phyloP scores from a whole-genome alignment of 2,113 vertebrate species.

The Solea solea region DNA sequence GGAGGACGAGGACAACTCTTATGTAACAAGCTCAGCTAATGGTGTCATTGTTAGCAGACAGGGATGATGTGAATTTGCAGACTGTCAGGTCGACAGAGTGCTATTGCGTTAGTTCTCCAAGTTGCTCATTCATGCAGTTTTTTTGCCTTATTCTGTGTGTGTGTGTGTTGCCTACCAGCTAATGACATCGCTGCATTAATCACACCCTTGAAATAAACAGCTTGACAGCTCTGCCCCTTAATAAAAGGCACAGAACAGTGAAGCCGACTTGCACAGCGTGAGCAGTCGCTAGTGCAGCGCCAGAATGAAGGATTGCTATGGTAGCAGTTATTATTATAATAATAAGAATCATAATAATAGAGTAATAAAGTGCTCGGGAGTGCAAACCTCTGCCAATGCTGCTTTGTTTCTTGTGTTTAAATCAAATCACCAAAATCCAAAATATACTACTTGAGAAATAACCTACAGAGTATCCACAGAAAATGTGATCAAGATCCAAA shows the following conservation, averaged over 20 bases:
- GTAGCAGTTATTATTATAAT: background rate
- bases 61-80: background rate
- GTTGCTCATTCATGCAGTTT: constrained; percentile 52
- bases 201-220: constrained; percentile 56
- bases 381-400: no score
- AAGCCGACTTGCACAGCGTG: constrained; percentile 1
- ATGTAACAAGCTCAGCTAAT: constrained; percentile 47
- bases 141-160: constrained; percentile 20
- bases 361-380: background rate
- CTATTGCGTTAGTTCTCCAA: constrained; percentile 45
- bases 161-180: constrained; percentile 16
- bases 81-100: constrained; percentile 49
- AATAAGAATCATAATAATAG: background rate
- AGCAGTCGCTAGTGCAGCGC: background rate
- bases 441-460: no score
- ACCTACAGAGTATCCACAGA: no score
- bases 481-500: no score
- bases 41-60: constrained; percentile 62
- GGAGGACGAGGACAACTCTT: constrained; percentile 26
- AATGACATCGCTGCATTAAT: constrained; percentile 47
- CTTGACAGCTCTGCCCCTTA: constrained; percentile 50
- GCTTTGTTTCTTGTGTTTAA: no score
- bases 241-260: constrained; percentile 12
- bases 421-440: no score
- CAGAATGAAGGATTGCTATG: constrained; percentile 22